Evolutionary conservation across 2,888 invertebrate genomes (phyloP).

Genomic region (Colletes collaris): DNA sequence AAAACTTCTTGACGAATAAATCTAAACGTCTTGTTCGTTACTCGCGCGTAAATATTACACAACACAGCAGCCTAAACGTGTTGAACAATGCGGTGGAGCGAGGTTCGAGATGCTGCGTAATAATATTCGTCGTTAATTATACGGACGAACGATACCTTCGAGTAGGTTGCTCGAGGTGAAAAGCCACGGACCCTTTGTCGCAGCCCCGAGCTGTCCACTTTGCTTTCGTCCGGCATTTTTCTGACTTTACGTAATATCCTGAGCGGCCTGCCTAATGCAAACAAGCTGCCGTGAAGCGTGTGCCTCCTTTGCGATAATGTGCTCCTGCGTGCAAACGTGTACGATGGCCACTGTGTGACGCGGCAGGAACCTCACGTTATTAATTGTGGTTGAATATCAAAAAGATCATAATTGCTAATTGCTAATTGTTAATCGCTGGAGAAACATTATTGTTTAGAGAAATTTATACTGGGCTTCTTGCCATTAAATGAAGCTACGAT

Average conservation of each 20-base stretch:
- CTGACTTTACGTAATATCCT: constrained; percentile 80
- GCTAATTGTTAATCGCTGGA: not conserved
- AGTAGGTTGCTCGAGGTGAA: constrained; percentile 78
- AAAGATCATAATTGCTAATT: no score
- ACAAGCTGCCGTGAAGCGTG: constrained; percentile 70
- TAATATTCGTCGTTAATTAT: constrained; percentile 79
- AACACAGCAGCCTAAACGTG: not conserved
- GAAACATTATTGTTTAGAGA: not conserved
- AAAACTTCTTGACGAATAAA: no score
- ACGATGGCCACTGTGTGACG: not conserved
- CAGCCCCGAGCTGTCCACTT: constrained; percentile 71
- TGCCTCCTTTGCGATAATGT: constrained; percentile 50
- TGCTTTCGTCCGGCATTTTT: constrained; percentile 78
- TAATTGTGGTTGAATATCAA: not conserved
- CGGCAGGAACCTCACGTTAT: not conserved
- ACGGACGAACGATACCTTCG: constrained; percentile 75
- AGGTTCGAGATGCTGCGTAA: constrained; percentile 60
- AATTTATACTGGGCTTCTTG: no score
- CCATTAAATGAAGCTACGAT: no score
- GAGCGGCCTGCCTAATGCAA: constrained; percentile 76
- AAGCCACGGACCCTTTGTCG: constrained; percentile 76
- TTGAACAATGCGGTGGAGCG: not conserved
- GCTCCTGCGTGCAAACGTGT: constrained; percentile 1
- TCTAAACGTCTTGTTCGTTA: no score
- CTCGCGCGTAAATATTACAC: no score